phyloP scores from a whole-genome alignment of 2,113 vertebrate species.

The Sterrhoptilus dennistouni region DNA sequence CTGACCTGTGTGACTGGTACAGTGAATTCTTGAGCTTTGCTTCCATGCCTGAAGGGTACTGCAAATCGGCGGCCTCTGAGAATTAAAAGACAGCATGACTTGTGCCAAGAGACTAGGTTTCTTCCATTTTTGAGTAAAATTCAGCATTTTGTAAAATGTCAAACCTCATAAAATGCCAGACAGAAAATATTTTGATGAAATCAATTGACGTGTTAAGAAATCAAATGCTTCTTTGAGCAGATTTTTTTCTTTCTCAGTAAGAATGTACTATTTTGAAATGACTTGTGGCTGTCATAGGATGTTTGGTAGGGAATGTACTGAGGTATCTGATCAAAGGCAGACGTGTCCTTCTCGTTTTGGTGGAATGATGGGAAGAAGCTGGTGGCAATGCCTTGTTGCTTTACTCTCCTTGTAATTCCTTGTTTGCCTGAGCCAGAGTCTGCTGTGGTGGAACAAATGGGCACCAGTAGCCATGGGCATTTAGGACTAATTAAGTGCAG shows the following conservation, averaged over 20 bases:
- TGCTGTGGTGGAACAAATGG: not conserved
- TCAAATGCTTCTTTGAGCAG: not conserved
- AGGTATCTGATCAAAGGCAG: not conserved
- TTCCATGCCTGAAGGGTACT: slow-evolving; percentile 1
- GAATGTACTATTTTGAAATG: not conserved
- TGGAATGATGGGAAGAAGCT: not conserved
- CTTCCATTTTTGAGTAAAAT: not conserved
- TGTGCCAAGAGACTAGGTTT: not conserved
- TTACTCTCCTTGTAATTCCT: not conserved
- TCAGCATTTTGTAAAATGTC: not conserved
- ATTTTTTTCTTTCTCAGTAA: not conserved
- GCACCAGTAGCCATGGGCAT: not conserved
- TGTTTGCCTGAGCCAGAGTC: not conserved
- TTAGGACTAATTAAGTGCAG: not conserved
- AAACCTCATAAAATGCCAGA: not conserved
- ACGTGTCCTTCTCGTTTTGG: rapidly evolving
- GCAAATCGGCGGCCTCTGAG: not conserved
- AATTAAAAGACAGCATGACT: not conserved
- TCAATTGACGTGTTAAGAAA: not conserved
- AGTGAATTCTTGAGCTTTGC: not conserved
- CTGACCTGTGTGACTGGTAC: not conserved
- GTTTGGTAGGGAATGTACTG: not conserved
- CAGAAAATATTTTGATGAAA: not conserved
- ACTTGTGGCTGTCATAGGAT: not conserved
- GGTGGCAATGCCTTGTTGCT: rapidly evolving